Conservation (phyloP, 2,797 vertebrate species). For the Sebastes matsubarae region DNA sequence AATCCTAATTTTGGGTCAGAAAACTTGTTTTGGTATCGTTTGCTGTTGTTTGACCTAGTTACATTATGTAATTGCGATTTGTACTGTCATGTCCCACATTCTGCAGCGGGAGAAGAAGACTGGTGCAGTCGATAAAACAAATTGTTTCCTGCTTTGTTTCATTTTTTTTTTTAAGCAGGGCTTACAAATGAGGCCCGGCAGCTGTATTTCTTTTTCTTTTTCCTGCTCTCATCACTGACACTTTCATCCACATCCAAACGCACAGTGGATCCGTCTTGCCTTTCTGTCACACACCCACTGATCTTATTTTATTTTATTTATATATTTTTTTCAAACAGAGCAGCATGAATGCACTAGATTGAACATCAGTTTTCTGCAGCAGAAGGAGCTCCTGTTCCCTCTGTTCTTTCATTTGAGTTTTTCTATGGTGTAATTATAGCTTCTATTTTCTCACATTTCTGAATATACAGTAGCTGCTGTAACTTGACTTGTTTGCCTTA, state of each 20-base stretch:
- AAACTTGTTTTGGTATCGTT: neutral
- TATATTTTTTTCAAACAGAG: neutral
- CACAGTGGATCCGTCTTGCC: constrained; percentile 12
- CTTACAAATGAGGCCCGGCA: constrained; percentile 31
- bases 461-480: neutral
- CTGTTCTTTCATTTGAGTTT: neutral
- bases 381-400: constrained; percentile 1
- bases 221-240: constrained; percentile 9
- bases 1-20: constrained; percentile 4
- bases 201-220: constrained; percentile 9
- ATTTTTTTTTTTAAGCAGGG: neutral
- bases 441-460: neutral
- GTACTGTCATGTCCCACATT: constrained; percentile 46
- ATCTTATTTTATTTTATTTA: constrained; percentile 22
- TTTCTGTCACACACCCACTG: constrained; percentile 42
- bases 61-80: constrained; percentile 34
- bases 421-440: neutral
- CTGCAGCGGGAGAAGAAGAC: constrained; percentile 10
- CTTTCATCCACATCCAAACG: constrained; percentile 39
- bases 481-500: neutral
- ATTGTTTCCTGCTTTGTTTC: constrained; percentile 14
- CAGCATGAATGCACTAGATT: constrained; percentile 10
- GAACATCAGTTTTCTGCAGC: neutral
- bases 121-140: constrained; percentile 34
- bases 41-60: constrained; percentile 47